These are phyloP conservation scores for Varecia variegata DNA, from an alignment of 2,797 vertebrate genomes.

Conservation along the genomic window DNA sequence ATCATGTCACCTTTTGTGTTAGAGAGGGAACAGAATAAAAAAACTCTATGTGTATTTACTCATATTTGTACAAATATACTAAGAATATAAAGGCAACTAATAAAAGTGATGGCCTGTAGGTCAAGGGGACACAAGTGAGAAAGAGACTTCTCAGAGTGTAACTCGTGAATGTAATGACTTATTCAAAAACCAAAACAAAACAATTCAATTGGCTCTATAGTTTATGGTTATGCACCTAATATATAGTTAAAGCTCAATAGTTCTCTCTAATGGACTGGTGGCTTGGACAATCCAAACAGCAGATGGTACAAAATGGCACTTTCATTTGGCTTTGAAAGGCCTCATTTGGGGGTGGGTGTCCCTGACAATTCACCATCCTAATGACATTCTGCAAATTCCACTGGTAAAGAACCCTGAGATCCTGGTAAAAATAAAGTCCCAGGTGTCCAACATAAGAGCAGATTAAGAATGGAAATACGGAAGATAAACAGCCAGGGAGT, in stretches of 20 bases:
- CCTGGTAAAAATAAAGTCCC: not conserved
- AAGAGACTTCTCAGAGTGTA: not conserved
- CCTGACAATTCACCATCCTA: not conserved
- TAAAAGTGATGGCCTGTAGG: not conserved
- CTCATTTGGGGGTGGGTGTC: not conserved
- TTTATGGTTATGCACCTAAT: not conserved
- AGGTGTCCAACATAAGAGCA: not conserved
- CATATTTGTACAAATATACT: not conserved
- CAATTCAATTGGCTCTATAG: not conserved
- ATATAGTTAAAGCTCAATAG: not conserved
- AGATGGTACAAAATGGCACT: not conserved
- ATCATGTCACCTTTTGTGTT: not conserved
- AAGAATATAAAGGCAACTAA: not conserved
- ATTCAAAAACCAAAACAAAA: not conserved
- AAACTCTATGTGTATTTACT: not conserved
- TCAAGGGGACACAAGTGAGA: not conserved
- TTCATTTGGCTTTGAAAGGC: not conserved
- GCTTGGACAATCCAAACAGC: slow-evolving; percentile 1
- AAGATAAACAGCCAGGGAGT: not conserved
- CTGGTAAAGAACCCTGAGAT: not conserved
- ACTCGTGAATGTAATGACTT: not conserved
- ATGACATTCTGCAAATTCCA: not conserved
- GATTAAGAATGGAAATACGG: not conserved
- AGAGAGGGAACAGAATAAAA: not conserved
- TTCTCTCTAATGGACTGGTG: not conserved